A percentile compares a stretch with the other conserved stretches of the same genome.
These are phyloP conservation scores for Morone chrysops DNA, from an alignment of 2,113 vertebrate genomes.

Conservation along the genomic window DNA sequence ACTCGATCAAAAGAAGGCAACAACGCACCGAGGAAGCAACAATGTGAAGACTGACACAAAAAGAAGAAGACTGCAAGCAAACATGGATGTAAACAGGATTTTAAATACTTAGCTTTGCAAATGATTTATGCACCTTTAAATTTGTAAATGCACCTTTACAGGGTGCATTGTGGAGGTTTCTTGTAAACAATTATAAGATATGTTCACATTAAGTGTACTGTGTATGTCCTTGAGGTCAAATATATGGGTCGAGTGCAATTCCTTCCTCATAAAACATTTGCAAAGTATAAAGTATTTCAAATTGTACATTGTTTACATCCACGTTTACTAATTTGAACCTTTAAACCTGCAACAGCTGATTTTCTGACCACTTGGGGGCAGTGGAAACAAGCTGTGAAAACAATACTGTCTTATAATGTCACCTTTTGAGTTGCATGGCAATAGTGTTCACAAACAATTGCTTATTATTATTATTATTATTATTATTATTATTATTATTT, in stretches of 20 bases:
- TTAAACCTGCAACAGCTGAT: not conserved
- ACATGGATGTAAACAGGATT: not conserved
- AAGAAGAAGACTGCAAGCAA: too few species aligned
- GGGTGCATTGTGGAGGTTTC: not conserved
- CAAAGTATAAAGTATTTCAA: not conserved
- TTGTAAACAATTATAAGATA: not conserved
- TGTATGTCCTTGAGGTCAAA: too few species aligned
- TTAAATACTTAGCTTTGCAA: not conserved
- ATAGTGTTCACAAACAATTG: not conserved
- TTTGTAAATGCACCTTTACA: not conserved
- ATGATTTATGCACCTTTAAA: not conserved
- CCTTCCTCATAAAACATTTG: too few species aligned
- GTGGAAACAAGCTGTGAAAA: not conserved
- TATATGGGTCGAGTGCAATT: too few species aligned
- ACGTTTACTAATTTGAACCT: not conserved
- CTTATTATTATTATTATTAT: not conserved
- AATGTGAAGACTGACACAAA: too few species aligned
- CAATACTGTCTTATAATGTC: not conserved
- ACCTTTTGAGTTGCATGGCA: not conserved
- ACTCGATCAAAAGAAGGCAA: too few species aligned
- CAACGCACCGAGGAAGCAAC: too few species aligned
- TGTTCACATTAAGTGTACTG: too few species aligned
- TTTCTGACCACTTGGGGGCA: not conserved
- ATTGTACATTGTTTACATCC: not conserved
- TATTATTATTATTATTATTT: too few species aligned